These are phyloP conservation scores for Rhipidura dahli DNA, from an alignment of 2,113 vertebrate genomes.

Conservation along the genomic window DNA sequence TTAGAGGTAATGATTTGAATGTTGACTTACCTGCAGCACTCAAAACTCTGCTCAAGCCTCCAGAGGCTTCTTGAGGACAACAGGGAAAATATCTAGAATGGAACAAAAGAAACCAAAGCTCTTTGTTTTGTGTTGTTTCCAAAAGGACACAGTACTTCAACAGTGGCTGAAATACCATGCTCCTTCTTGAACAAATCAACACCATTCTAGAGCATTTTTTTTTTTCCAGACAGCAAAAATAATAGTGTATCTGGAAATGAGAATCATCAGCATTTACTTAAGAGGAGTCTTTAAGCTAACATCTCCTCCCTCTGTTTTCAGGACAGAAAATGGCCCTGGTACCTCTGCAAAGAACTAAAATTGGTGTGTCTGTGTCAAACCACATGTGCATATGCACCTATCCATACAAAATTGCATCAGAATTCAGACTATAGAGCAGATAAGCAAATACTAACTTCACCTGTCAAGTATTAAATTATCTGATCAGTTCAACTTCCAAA, in stretches of 20 bases:
- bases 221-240: not conserved
- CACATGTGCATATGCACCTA: not conserved
- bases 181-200: not conserved
- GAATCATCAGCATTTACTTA: not conserved
- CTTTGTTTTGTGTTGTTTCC: not conserved
- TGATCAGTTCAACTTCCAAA: not conserved
- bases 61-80: not conserved
- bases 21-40: not conserved
- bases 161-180: not conserved
- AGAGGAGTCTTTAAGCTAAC: not conserved
- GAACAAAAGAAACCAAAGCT: not conserved
- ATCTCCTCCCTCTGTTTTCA: not conserved
- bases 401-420: not conserved
- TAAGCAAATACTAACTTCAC: not conserved
- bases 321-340: not conserved
- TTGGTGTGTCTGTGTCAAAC: not conserved
- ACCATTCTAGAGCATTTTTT: not conserved
- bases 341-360: not conserved
- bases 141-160: not conserved
- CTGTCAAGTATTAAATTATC: not conserved
- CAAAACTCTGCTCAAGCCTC: not conserved
- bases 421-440: not conserved
- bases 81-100: not conserved
- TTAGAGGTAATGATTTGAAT: conserved; percentile 14
- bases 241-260: not conserved